Base-by-base conservation (phyloP, 2,888 invertebrate genomes). In the Xanthorhoe designata region DNA sequence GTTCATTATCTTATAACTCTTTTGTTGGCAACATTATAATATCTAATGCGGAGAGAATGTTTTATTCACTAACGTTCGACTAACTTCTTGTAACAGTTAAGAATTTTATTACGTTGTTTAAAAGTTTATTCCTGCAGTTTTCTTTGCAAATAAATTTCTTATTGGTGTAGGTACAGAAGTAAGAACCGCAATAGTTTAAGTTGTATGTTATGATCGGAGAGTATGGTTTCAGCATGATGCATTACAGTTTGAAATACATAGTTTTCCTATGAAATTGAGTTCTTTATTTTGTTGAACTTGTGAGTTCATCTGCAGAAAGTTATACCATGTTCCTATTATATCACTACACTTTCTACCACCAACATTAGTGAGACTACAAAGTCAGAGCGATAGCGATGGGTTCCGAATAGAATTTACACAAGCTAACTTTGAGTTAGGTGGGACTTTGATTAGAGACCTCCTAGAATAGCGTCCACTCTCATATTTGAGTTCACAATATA, bases 361-460 rank as follows among this genome's bases (percentile, higher is more conserved):
- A 50, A 50, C 24, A 62, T 7, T 50, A n/a, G n/a, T 47, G 18
- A 51, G 51, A 68, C 62, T 42, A 53, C 60, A 54, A 47, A 57
- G 35, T 35, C 47, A 50, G 56, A 17, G 19, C 56, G 35, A 57
- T 62, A 49, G n/a, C 60, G 45, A 57, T 62, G 51, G 13, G 53
- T 66, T 61, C 65, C 49, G 56, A 64, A 70, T 66, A 56, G 42
- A 64, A 68, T 74, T 68, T 69, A 62, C 63, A 63, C 61, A 59
- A 68, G 65, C 69, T 64, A 68, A 69, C 71, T 70, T 70, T 64
- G 68, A 68, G 69, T 68, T 67, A 67, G 71, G 61, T 60, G 65
- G 66, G 67, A 74, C 67, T 71, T 70, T 74, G 74, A 73, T 74
- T 74, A 74, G 72, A 74, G 74, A 68, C 69, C 69, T 62, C 66